Evolutionary conservation across 1,140 invertebrate genomes (phyloP), one percentile per base, ranked within the genome.

Genomic region (Drosophila oshimai): DNA sequence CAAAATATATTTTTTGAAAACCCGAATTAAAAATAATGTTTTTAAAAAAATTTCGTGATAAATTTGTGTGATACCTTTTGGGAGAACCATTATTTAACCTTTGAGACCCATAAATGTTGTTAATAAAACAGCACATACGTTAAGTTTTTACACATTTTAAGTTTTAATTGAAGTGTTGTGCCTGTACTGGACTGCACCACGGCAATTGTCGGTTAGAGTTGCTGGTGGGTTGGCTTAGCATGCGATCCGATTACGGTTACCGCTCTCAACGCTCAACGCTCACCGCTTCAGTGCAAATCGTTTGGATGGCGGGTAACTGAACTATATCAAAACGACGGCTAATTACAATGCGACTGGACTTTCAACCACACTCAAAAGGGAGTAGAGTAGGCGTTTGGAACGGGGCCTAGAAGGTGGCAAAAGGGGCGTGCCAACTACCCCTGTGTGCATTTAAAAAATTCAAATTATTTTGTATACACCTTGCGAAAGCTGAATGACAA

Each of bases 181-280:
- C n/a, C 58, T 62, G 54, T 60, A 15, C 6, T 44, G 18, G 22
- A 12, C 18, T 61, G n/a, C n/a, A n/a, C n/a, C n/a, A n/a, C n/a
- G 15, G 10, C 34, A 3, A 5, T 26, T 34, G 47, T n/a, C 49
- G 47, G 55, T 15, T 26, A 37, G 24, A 29, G 39, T 72, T 58
- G n/a, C n/a, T n/a, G 61, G 57, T 46, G 57, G 61, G 71, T 68
- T 54, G 65, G 55, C 53, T 80, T 86, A 76, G 72, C 80, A 86
- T 86, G 81, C 80, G 80, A 86, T 86, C 80, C 75, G 81, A 80
- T 86, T 86, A 80, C 80, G 71, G 44, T 53, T 75, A 67, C 44
- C 54, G 29, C 62, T 60, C 15, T 24, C 12, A 57, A 57, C 53
- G 50, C 50, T 54, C 50, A 44, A n/a, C 50, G 42, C 31, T 77